A percentile compares a stretch with the other conserved stretches of the same genome.
Evolutionary conservation across 1,140 invertebrate species (phyloP).

Genomic region (Oreohelix idahoensis): DNA sequence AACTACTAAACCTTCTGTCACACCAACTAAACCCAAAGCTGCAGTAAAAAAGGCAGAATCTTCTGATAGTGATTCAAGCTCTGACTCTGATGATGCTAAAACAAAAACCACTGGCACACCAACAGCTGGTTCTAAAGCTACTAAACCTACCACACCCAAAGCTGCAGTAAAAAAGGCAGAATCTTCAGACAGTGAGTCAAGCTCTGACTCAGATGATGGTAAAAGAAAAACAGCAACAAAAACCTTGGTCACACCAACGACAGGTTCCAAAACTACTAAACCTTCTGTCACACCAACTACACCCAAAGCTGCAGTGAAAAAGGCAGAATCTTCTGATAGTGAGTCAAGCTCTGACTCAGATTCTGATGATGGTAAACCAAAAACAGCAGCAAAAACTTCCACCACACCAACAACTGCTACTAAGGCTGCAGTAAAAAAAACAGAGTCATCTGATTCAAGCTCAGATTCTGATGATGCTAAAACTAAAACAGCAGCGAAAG

Average conservation of each 20-base stretch:
- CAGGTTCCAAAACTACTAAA: not conserved
- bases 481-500: slow-evolving; percentile 28
- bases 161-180: not conserved
- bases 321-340: slow-evolving; percentile 35
- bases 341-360: slow-evolving; percentile 17
- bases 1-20: slow-evolving; percentile 22
- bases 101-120: slow-evolving; percentile 24
- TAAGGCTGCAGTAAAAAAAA: slow-evolving; percentile 2
- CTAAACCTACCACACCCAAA: not conserved
- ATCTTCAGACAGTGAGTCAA: slow-evolving; percentile 37
- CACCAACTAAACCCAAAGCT: not conserved
- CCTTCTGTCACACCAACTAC: not conserved
- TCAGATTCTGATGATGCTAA: slow-evolving; percentile 39
- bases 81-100: slow-evolving; percentile 23
- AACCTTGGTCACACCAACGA: too few relatives aligned
- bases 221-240: slow-evolving; percentile 36
- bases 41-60: slow-evolving; percentile 28
- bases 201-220: slow-evolving; percentile 38
- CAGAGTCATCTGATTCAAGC: slow-evolving; percentile 36
- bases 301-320: slow-evolving; percentile 2
- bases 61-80: slow-evolving; percentile 38
- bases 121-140: slow-evolving; percentile 12
- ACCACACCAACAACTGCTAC: not conserved
- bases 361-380: not conserved
- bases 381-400: not conserved